Evolutionary conservation across 2,888 invertebrate genomes (phyloP), one percentile per base, ranked within the genome.

Genomic region (Amiota mariae): DNA sequence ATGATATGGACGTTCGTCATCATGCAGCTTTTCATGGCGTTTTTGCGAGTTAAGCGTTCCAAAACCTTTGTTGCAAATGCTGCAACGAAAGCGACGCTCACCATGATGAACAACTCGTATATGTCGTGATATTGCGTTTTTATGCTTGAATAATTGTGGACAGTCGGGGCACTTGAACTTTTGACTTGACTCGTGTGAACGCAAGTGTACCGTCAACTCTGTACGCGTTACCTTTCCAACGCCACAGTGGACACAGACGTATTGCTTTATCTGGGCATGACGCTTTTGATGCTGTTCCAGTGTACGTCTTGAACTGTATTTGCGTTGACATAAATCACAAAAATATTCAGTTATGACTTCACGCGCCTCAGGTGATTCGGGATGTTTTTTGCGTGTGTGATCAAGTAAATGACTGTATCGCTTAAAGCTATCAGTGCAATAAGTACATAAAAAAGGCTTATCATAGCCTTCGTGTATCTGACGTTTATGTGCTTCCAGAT

Each of bases 101-200:
- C 89, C 89, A 73, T 88, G 87, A 63, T 89, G 89, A 0, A 89
- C 84, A 2, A 86, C 88, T 1, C 87, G 87, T 9, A 88, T 84
- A 54, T 87, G 87, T 8, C 87, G 80, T 10, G 79, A 77, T 8
- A 88, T 87, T 13, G 88, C 88, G 73, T 87, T 87, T 72, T 88
- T 87, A 71, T 87, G 87, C 18, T 87, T 87, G 54, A 89, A 89
- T 15, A 87, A 81, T 75, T 87, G 87, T 1, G 87, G 83, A 70
- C 89, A 89, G 24, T 83, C 84, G 2, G 81, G 81, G 71, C 89
- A 89, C 48, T 87, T 85, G 67, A 86, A 89, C 73, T 85, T 87
- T 72, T 89, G 87, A 72, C 85, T 85, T 15, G 87, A 86, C 73
- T 85, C 84, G 72, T 88, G 89, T 8, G 84, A 88, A 8, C 88